A percentile compares a stretch with the other conserved stretches of the same genome.
Evolutionary conservation across 1,140 invertebrate genomes (phyloP).

Genomic region (Cherax destructor): DNA sequence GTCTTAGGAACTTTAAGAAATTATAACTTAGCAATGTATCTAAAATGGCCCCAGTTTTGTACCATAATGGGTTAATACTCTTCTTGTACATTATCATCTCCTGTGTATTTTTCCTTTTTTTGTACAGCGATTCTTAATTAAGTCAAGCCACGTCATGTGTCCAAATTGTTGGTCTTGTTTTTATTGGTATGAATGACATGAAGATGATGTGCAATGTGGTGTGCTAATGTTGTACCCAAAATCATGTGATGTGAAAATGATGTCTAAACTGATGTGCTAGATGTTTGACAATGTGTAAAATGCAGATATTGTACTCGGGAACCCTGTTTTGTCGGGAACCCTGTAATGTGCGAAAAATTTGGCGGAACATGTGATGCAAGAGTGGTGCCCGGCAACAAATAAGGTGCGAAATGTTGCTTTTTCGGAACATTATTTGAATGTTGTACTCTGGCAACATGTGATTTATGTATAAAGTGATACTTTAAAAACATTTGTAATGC

Average conservation of each 20-base stretch:
- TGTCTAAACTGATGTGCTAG: too few species aligned
- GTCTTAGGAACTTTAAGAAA: neutral
- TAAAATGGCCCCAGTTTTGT: slow-evolving; percentile 39
- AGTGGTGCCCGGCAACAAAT: too few species aligned
- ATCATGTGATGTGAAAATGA: too few species aligned
- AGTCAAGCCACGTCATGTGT: slow-evolving; percentile 61
- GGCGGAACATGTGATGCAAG: too few species aligned
- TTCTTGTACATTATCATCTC: slow-evolving; percentile 58
- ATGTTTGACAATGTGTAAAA: too few species aligned
- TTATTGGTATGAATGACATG: slow-evolving; percentile 24
- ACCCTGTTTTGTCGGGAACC: too few species aligned
- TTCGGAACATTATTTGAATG: too few species aligned
- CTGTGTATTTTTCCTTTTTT: slow-evolving; percentile 38
- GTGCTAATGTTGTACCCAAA: too few species aligned
- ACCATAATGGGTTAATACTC: slow-evolving; percentile 43
- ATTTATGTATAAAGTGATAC: slow-evolving; percentile 60
- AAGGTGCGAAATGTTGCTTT: too few species aligned
- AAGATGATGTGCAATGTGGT: neutral
- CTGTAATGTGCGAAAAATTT: too few species aligned
- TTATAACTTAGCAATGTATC: neutral
- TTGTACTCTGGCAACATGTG: neutral
- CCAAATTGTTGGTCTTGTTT: slow-evolving; percentile 64
- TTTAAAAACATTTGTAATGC: slow-evolving; percentile 66
- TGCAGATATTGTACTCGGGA: too few species aligned
- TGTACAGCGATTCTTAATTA: slow-evolving; percentile 61